Evolutionary conservation across 2,888 invertebrate species (phyloP).

Genomic region (Cordylochernes scorpioides): DNA sequence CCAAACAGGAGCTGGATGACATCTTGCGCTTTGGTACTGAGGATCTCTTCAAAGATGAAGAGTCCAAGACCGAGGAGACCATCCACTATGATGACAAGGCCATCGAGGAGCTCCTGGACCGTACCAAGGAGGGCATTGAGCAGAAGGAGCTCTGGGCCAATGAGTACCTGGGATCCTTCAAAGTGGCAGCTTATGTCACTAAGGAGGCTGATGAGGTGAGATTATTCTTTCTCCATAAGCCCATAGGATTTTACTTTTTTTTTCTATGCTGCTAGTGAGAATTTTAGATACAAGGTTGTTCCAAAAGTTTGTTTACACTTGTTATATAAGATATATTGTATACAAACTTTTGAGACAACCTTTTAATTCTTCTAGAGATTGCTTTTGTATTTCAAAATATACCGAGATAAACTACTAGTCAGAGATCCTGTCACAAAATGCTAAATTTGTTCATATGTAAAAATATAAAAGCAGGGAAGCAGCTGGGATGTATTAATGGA

Average conservation of each 20-base stretch:
- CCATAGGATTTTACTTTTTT: too few species aligned
- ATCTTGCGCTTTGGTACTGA: constrained; percentile 95
- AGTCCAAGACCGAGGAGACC: constrained; percentile 38
- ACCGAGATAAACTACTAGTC: too few species aligned
- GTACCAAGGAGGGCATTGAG: constrained; percentile 81
- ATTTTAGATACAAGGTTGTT: too few species aligned
- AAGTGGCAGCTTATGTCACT: constrained; percentile 82
- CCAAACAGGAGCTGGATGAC: constrained; percentile 95
- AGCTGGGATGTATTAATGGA: neutral
- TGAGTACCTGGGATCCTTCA: constrained; percentile 93
- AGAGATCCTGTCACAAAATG: constrained; percentile 1
- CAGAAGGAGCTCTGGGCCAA: constrained; percentile 96
- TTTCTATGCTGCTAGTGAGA: too few species aligned
- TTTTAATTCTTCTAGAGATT: too few species aligned
- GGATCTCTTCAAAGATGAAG: constrained; percentile 91
- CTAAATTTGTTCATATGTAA: neutral
- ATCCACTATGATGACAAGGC: constrained; percentile 93
- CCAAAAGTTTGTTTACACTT: too few species aligned
- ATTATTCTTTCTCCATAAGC: too few species aligned
- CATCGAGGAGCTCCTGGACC: constrained; percentile 65
- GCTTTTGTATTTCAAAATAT: too few species aligned
- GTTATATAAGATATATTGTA: too few species aligned
- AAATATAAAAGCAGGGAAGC: neutral
- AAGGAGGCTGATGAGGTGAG: constrained; percentile 59
- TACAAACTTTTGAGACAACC: too few species aligned